These are phyloP conservation scores for Lasioglossum leucozonium DNA, from an alignment of 2,888 invertebrate species.

Conservation along the genomic window DNA sequence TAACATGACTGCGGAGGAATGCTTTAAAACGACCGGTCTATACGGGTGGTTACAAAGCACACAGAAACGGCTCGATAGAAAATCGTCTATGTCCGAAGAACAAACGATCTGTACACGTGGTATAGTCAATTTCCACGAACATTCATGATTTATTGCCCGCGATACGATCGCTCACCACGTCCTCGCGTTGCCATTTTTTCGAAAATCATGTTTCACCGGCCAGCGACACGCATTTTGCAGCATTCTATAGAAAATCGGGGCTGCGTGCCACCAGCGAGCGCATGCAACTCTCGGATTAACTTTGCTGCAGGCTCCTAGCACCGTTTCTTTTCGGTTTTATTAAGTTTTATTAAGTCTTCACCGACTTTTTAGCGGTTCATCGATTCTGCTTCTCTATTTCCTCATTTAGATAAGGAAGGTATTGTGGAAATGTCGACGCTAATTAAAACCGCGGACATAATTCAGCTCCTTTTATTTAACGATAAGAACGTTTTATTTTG, in stretches of 20 bases:
- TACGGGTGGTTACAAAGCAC: conserved; percentile 6
- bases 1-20: conserved; percentile 21
- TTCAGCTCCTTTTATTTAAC: not conserved
- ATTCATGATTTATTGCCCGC: not conserved
- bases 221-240: not conserved
- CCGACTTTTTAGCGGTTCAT: not conserved
- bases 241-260: conserved; percentile 1
- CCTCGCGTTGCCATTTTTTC: not conserved
- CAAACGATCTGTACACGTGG: not conserved
- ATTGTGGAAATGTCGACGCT: not conserved
- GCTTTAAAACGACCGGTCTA: not conserved
- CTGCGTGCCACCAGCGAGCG: not conserved
- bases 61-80: not conserved
- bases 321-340: not conserved
- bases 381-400: not conserved
- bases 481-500: not conserved
- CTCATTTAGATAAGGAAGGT: not conserved
- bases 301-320: not conserved
- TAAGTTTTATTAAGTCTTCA: conserved; percentile 3
- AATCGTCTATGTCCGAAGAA: not conserved
- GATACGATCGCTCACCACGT: not conserved
- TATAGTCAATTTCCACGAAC: not conserved
- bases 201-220: not conserved
- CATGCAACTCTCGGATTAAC: conserved; percentile 17
- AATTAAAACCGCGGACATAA: not conserved